phyloP scores from a whole-genome alignment of 2,888 invertebrate genomes.

The Merodon equestris region DNA sequence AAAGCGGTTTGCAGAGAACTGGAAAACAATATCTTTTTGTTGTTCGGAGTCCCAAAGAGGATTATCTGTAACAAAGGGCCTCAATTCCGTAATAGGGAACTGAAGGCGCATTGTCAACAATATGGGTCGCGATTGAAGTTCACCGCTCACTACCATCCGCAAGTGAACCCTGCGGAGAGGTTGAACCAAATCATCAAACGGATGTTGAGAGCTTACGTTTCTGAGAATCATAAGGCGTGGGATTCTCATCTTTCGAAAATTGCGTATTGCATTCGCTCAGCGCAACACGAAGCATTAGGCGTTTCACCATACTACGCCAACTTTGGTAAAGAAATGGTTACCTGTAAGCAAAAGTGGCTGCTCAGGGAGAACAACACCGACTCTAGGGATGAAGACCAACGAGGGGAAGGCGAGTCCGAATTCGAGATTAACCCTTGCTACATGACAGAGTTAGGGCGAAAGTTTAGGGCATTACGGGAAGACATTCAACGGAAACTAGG shows the following conservation, averaged over 20 bases:
- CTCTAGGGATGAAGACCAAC: too few relatives aligned
- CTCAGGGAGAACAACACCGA: too few relatives aligned
- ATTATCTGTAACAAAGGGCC: background rate
- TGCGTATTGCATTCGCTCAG: conserved; percentile 24
- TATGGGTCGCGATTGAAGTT: background rate
- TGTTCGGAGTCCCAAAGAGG: background rate
- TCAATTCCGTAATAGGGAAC: background rate
- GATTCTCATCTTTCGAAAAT: conserved; percentile 21
- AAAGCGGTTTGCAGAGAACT: background rate
- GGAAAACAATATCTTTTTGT: background rate
- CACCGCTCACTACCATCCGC: background rate
- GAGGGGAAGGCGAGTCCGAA: too few relatives aligned
- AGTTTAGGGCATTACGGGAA: background rate
- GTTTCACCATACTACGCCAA: conserved; percentile 20
- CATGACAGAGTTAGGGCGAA: background rate
- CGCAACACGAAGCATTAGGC: conserved; percentile 23
- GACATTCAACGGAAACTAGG: background rate
- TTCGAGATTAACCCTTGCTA: background rate
- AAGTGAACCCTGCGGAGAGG: background rate
- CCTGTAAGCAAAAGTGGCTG: background rate
- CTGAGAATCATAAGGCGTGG: conserved; percentile 25
- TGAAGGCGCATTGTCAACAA: background rate
- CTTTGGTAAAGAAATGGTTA: conserved; percentile 24
- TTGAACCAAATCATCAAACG: conserved; percentile 2
- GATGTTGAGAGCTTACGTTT: conserved; percentile 4